These are phyloP conservation scores for Rhineura floridana DNA, from an alignment of 2,113 vertebrate species.

Conservation along the genomic window DNA sequence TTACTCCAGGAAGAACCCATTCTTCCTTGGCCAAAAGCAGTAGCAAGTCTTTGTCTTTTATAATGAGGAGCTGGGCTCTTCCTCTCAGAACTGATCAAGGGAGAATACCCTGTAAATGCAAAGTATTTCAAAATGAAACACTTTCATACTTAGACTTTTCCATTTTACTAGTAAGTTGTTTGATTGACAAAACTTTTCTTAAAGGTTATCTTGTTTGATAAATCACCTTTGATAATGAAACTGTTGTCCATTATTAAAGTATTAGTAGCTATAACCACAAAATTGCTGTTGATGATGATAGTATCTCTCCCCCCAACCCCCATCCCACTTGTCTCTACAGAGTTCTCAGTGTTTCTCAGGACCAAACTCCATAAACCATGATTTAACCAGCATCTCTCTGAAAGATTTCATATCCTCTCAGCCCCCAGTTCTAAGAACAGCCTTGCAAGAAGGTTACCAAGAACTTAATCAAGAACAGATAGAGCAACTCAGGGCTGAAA, in stretches of 20 bases:
- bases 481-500: conserved; percentile 82
- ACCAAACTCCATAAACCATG: conserved; percentile 81
- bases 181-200: neutral
- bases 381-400: conserved; percentile 72
- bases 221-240: neutral
- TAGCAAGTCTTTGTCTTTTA: neutral
- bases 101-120: neutral
- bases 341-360: conserved; percentile 86
- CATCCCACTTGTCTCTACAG: conserved; percentile 66
- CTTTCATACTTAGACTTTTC: neutral
- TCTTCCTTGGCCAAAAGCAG: neutral
- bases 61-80: neutral
- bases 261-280: neutral
- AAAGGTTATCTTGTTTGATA: neutral
- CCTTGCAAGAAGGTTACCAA: conserved; percentile 83
- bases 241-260: conserved; percentile 13
- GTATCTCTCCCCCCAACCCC: conserved; percentile 19
- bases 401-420: conserved; percentile 73
- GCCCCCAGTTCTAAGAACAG: conserved; percentile 77
- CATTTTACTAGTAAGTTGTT: neutral
- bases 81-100: neutral
- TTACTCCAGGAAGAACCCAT: neutral
- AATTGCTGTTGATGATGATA: neutral
- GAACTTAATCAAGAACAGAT: conserved; percentile 83
- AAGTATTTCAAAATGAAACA: neutral